phyloP scores from a whole-genome alignment of 2,113 vertebrate genomes.

The Oreotrochilus melanogaster region DNA sequence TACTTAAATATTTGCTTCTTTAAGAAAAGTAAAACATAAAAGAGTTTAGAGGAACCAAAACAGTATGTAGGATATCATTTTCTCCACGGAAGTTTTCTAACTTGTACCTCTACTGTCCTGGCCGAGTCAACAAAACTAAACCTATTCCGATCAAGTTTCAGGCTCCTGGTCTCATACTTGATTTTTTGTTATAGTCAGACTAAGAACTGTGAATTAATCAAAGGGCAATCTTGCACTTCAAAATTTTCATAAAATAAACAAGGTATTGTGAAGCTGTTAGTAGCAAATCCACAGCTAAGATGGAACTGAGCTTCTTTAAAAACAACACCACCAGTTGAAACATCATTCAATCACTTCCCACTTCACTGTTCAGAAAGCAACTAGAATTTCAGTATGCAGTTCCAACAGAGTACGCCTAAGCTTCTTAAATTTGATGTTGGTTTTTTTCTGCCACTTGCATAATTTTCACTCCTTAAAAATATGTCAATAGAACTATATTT shows the following conservation, averaged over 20 bases:
- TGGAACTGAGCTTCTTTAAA: conserved; percentile 36
- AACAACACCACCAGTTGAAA: conserved; percentile 34
- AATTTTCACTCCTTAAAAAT: neutral
- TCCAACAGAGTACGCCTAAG: neutral
- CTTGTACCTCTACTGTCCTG: neutral
- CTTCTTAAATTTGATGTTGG: neutral
- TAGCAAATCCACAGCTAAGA: conserved; percentile 45
- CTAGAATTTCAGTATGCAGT: neutral
- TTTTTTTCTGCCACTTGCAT: neutral
- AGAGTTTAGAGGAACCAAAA: neutral
- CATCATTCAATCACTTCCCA: neutral
- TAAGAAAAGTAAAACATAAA: neutral
- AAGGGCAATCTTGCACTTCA: conserved; percentile 52
- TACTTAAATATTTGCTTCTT: neutral
- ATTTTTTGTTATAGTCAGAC: conserved; percentile 18
- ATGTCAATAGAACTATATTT: neutral
- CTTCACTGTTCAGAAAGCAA: conserved; percentile 5
- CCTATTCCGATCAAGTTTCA: neutral
- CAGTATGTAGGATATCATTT: neutral
- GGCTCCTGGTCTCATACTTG: neutral
- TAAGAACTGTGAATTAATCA: conserved; percentile 57
- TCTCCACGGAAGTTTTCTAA: neutral
- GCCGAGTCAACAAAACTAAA: conserved; percentile 43
- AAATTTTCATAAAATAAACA: conserved; percentile 46
- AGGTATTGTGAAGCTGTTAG: conserved; percentile 53